Percentiles rank a stretch among this genome's conserved stretches.
These are phyloP conservation scores for Rhynchotus rufescens DNA, from an alignment of 2,797 vertebrate genomes.

Conservation along the genomic window DNA sequence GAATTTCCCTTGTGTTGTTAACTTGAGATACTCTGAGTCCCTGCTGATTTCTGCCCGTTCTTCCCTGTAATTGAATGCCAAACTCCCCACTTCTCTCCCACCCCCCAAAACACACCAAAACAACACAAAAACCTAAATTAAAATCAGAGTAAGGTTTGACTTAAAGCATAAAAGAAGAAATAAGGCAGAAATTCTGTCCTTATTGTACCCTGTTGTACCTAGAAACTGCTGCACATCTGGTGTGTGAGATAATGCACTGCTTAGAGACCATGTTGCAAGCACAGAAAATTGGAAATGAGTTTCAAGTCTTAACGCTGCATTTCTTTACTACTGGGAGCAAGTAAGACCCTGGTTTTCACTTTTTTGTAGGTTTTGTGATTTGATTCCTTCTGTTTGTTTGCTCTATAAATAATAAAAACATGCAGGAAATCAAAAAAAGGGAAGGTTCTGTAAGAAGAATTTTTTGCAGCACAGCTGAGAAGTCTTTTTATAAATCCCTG, in stretches of 20 bases:
- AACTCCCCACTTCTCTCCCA: not conserved
- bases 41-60: not conserved
- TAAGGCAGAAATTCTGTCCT: constrained; percentile 37
- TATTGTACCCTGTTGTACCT: constrained; percentile 27
- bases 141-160: constrained; percentile 12
- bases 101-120: not conserved
- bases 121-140: constrained; percentile 8
- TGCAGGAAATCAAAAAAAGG: constrained; percentile 37
- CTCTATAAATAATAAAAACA: constrained; percentile 52
- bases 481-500: not conserved
- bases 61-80: not conserved
- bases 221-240: constrained; percentile 48
- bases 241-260: constrained; percentile 46
- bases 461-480: constrained; percentile 6
- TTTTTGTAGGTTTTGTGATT: constrained; percentile 60
- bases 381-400: constrained; percentile 62
- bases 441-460: constrained; percentile 47
- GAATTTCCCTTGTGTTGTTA: constrained; percentile 18
- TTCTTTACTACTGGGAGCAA: constrained; percentile 62
- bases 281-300: constrained; percentile 32
- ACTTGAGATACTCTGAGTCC: not conserved
- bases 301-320: constrained; percentile 45
- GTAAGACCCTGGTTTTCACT: constrained; percentile 20
- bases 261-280: not conserved
- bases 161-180: constrained; percentile 52